Evolutionary conservation across 1,140 invertebrate species (phyloP), one percentile per base, ranked within the genome.

Genomic region (Sitobion miscanthi): DNA sequence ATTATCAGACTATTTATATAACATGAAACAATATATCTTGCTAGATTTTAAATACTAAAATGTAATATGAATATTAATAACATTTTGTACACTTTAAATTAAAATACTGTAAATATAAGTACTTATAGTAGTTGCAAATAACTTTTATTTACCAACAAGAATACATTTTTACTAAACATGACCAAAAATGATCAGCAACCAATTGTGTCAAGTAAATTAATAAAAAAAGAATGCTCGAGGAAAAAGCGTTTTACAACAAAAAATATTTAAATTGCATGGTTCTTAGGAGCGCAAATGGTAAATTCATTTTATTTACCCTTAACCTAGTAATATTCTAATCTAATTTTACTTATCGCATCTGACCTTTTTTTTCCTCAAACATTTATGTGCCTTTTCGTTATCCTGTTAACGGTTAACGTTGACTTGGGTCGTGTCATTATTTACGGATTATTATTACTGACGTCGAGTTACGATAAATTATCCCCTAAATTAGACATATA

Each of bases 361-460:
- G 47, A 86, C 83, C 83, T 86, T 86, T 86, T 85, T 57, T 86
- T 45, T 14, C 83, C 83, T 45, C 1, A 86, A 86, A 23, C 83
- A 42, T 86, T 47, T 86, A 86, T 86, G 42, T 45, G 42, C 35
- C 42, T 86, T 47, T 86, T 86, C 42, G 42, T 23, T 45, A 47
- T 47, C 38, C 83, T 23, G 42, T 86, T 86, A 30, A 69, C 62
- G 62, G 62, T 69, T 69, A 86, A 86, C 83, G 42, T 86, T 86
- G 47, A 42, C 83, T 86, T 45, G 42, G 83, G 83, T 45, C 42
- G 7, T 25, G 83, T 47, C 83, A 86, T 86, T 86, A 86, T 86
- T 86, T 86, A 86, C 83, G 23, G 83, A 45, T 86, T 86, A 86
- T 86, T 86, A 86, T 86, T 45, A 86, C 38, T 86, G 38, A 86